These are phyloP conservation scores for Ptychoptera albimana DNA, from an alignment of 2,888 invertebrate species.

Conservation along the genomic window DNA sequence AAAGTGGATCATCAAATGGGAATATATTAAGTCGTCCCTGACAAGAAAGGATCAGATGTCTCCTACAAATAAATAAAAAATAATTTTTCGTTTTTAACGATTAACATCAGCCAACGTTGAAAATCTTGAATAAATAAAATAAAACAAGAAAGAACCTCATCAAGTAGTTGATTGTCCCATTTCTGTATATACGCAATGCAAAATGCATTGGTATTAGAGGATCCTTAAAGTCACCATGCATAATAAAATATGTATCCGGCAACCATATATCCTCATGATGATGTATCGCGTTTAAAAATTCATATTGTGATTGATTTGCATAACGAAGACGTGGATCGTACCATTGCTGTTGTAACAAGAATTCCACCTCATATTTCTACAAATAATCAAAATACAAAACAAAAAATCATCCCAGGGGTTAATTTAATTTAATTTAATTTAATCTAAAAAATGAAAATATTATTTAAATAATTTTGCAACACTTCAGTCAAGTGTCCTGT, in stretches of 20 bases:
- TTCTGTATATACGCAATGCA: conserved; percentile 78
- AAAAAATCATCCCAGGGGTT: neutral
- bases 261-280: conserved; percentile 87
- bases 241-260: conserved; percentile 90
- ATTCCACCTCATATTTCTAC: conserved; percentile 94
- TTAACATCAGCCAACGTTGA: neutral
- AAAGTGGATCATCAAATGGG: conserved; percentile 89
- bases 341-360: conserved; percentile 87
- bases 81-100: neutral
- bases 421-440: neutral
- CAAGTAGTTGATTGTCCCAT: conserved; percentile 86
- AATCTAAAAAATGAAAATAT: neutral
- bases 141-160: conserved; percentile 35
- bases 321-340: conserved; percentile 77
- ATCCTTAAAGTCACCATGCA: conserved; percentile 93
- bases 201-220: conserved; percentile 87
- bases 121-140: neutral
- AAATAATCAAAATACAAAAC: conserved; percentile 17
- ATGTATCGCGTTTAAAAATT: conserved; percentile 82
- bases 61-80: conserved; percentile 32
- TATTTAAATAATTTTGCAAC: neutral
- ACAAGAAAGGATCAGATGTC: conserved; percentile 83
- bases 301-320: conserved; percentile 75
- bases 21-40: conserved; percentile 88
- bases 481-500: neutral